Evolutionary conservation across 2,113 vertebrate species (phyloP), one percentile per base, ranked within the genome.

Genomic region (Aspiorhynchus laticeps): DNA sequence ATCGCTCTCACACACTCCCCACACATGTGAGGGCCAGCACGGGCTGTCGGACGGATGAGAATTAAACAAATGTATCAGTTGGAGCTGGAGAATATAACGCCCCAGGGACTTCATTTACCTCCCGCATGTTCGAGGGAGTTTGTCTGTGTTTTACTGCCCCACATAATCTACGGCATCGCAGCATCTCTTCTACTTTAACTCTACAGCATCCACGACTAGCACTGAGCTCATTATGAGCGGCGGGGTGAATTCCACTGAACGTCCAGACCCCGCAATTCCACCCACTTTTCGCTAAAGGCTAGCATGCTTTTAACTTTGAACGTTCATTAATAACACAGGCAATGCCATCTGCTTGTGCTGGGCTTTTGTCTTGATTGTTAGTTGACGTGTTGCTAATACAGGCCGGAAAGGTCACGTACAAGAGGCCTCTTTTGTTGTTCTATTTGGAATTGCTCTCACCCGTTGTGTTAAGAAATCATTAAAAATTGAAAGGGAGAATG

Each of bases 61-160:
- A 95, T 91, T 94, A 94, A 95, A 95, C 93, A 92, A 86, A 88
- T 88, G 88, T 90, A 88, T 90, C 88, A 86, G 69, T 81, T 71
- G 87, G 83, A 89, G 92, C 84, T 90, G 92, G 92, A 92, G 93
- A 92, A 93, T 94, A 95, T 95, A 93, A 94, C 91, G 90, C 94
- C 92, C 89, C 84, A 90, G 94, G 93, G 95, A 94, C 93, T 94
- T 94, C 93, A 95, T 95, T 95, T 95, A 95, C 94, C 95, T 94
- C 94, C 93, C 93, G 93, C 93, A 93, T 93, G 92, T 95, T 94
- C 93, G 89, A 89, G 73, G 91, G 93, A 94, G 92, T 93, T 93
- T 92, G 92, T 93, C 90, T 93, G 90, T 94, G 93, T 93, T 95
- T 94, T 95, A 95, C 93, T 92, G 93, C 93, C 91, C 90, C 91